Percentiles rank a stretch among this genome's conserved stretches.
Evolutionary conservation across 1,140 invertebrate genomes (phyloP).

Genomic region (Bicyclus anynana): DNA sequence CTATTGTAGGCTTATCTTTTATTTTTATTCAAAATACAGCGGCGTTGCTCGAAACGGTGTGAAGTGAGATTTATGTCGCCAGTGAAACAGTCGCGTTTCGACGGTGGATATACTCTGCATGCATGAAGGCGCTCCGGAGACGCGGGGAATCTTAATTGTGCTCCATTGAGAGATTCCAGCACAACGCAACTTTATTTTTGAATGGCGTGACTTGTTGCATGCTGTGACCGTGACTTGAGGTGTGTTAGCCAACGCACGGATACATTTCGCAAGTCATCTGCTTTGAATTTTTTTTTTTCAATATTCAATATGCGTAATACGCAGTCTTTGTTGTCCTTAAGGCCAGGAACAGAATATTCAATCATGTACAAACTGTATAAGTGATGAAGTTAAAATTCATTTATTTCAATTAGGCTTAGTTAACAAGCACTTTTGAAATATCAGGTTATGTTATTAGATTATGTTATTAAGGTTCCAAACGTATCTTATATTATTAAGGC

Average conservation of each 20-base stretch:
- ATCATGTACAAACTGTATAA: too few species aligned
- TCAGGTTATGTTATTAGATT: too few species aligned
- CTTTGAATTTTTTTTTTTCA: background rate
- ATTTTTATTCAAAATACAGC: slow-evolving; percentile 54
- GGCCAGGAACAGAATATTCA: too few species aligned
- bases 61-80: slow-evolving; percentile 56
- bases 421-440: too few species aligned
- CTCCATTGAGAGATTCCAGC: slow-evolving; percentile 58
- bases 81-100: slow-evolving; percentile 55
- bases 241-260: background rate
- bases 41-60: slow-evolving; percentile 42
- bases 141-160: slow-evolving; percentile 68
- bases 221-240: slow-evolving; percentile 36
- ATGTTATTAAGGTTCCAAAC: too few species aligned
- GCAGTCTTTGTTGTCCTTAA: too few species aligned
- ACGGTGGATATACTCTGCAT: slow-evolving; percentile 39
- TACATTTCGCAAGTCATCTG: background rate
- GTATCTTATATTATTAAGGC: too few species aligned
- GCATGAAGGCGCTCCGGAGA: slow-evolving; percentile 44
- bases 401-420: too few species aligned
- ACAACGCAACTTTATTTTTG: slow-evolving; percentile 58
- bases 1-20: slow-evolving; percentile 30
- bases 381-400: too few species aligned
- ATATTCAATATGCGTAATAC: too few species aligned
- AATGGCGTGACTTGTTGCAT: slow-evolving; percentile 52